These are phyloP conservation scores for Synanthedon myopaeformis DNA, from an alignment of 2,888 invertebrate species.

Conservation along the genomic window DNA sequence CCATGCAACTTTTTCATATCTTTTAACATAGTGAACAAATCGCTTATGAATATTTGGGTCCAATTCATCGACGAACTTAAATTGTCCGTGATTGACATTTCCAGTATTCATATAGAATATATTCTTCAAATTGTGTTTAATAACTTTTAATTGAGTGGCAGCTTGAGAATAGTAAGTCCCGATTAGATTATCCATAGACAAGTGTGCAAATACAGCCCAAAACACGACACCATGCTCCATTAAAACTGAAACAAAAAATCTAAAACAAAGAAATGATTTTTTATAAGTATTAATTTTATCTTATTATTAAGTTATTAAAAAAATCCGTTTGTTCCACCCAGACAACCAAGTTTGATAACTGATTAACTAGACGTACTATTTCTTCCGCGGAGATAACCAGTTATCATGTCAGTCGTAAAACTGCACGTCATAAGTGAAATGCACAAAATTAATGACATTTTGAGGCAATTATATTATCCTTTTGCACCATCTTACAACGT, in stretches of 20 bases:
- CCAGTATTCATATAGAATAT: conserved; percentile 10
- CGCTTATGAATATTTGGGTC: not conserved
- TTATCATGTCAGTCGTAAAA: no score
- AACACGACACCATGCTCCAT: not conserved
- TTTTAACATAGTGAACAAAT: conserved; percentile 15
- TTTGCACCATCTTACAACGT: no score
- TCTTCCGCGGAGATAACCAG: no score
- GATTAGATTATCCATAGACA: conserved; percentile 20
- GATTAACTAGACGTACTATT: no score
- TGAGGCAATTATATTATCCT: no score
- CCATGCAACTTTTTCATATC: conserved; percentile 27
- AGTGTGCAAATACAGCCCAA: conserved; percentile 14
- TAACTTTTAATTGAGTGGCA: conserved; percentile 26
- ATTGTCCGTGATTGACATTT: not conserved
- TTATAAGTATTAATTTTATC: not conserved
- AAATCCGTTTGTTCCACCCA: no score
- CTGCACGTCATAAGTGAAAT: no score
- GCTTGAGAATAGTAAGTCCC: conserved; percentile 27
- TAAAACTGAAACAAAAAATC: not conserved
- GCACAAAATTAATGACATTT: no score
- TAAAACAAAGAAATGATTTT: not conserved
- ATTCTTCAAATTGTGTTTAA: conserved; percentile 24
- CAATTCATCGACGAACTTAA: not conserved
- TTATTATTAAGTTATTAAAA: no score
- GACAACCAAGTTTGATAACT: no score